These are phyloP conservation scores for Nyctibius bracteatus DNA, from an alignment of 2,113 vertebrate genomes.

Conservation along the genomic window DNA sequence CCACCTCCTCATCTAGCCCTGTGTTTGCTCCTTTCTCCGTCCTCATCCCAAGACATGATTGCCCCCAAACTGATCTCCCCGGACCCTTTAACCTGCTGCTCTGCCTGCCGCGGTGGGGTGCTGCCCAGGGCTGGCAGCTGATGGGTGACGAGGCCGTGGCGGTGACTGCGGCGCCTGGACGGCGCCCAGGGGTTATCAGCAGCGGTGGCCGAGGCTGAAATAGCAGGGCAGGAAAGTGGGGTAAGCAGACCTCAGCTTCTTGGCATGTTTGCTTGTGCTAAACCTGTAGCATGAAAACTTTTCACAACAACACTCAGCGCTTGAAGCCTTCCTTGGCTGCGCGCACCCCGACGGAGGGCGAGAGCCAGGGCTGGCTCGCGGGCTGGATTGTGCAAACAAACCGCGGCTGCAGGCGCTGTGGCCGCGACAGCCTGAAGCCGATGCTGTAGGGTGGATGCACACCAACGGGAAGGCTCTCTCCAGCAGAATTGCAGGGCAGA, in stretches of 20 bases:
- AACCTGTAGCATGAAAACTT: conserved; percentile 29
- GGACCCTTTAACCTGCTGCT: not conserved
- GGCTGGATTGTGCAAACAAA: conserved; percentile 17
- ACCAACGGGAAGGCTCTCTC: not conserved
- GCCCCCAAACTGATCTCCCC: not conserved
- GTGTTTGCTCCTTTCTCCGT: not conserved
- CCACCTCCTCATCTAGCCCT: fast-evolving
- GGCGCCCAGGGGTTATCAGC: conserved; percentile 28
- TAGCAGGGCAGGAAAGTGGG: not conserved
- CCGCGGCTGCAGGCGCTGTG: fast-evolving
- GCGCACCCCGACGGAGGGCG: not conserved
- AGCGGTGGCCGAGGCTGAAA: not conserved
- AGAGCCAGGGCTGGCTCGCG: not conserved
- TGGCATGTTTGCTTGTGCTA: conserved; percentile 47
- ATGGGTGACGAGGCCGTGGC: not conserved
- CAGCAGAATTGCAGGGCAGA: not conserved
- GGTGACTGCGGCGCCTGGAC: not conserved
- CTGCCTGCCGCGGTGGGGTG: fast-evolving
- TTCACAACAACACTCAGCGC: conserved; percentile 50
- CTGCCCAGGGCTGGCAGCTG: not conserved
- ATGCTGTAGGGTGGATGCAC: fast-evolving
- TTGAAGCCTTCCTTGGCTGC: not conserved
- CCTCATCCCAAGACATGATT: not conserved
- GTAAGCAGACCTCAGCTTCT: not conserved
- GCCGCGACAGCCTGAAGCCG: not conserved